Evolutionary conservation across 2,797 vertebrate species (phyloP).

Genomic region (Siniperca obscura): DNA sequence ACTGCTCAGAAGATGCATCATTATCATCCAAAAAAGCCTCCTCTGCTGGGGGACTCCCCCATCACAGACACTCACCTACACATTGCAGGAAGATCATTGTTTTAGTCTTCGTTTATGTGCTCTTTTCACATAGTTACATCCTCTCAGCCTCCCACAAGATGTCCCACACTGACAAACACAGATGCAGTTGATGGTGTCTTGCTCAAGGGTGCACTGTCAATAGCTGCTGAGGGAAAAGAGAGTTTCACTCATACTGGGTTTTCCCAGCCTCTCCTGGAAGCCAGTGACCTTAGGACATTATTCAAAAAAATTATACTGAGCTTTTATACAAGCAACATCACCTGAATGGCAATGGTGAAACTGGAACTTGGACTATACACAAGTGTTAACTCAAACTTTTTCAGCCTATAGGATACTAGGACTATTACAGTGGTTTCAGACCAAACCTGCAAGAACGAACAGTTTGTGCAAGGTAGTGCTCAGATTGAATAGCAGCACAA

Average conservation of each 20-base stretch:
- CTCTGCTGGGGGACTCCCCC: conserved; percentile 6
- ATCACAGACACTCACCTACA: not conserved
- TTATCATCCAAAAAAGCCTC: conserved; percentile 1
- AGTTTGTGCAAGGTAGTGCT: not conserved
- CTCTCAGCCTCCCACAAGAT: not conserved
- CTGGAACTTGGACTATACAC: not conserved
- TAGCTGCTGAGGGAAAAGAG: not conserved
- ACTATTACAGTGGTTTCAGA: no score
- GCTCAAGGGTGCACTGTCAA: not conserved
- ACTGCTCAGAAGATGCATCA: conserved; percentile 16
- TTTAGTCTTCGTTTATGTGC: not conserved
- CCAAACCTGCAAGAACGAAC: not conserved
- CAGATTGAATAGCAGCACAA: not conserved
- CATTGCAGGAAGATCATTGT: not conserved
- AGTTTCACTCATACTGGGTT: not conserved
- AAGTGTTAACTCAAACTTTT: not conserved
- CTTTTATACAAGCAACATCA: not conserved
- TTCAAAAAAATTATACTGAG: not conserved
- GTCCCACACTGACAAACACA: conserved; percentile 5
- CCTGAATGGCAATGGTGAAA: not conserved
- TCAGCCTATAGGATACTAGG: not conserved
- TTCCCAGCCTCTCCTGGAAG: not conserved
- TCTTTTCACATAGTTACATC: not conserved
- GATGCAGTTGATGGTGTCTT: not conserved
- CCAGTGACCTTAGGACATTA: not conserved